Conservation (phyloP, 2,888 invertebrate species). For the Syrista parreyssii region DNA sequence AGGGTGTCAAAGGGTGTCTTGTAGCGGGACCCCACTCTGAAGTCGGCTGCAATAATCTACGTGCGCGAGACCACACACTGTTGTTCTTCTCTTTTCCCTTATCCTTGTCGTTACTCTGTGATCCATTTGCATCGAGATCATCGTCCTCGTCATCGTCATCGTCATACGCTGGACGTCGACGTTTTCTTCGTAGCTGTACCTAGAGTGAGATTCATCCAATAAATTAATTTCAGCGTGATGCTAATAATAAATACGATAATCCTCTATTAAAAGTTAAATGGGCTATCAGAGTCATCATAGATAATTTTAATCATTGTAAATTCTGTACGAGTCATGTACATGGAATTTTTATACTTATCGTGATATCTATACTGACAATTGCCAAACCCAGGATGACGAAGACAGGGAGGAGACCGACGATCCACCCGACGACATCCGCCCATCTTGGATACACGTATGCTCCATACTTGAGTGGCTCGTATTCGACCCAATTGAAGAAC, state of each 20-base stretch:
- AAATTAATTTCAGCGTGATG: background rate
- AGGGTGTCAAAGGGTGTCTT: constrained; percentile 58
- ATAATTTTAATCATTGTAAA: too few species aligned
- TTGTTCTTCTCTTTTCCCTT: constrained; percentile 15
- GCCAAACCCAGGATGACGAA: constrained; percentile 70
- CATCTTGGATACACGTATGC: constrained; percentile 82
- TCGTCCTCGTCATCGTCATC: constrained; percentile 53
- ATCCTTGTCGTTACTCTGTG: constrained; percentile 26
- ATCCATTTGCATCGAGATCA: constrained; percentile 27
- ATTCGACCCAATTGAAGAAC: constrained; percentile 84
- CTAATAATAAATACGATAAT: background rate
- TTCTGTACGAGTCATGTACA: background rate
- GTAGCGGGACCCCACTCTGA: constrained; percentile 78
- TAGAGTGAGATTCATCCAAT: constrained; percentile 20
- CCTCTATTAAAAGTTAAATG: background rate
- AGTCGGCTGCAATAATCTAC: constrained; percentile 75
- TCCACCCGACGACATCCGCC: constrained; percentile 84
- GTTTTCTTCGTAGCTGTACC: constrained; percentile 47
- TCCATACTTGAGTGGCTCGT: constrained; percentile 79
- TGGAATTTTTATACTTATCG: background rate
- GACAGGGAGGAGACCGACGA: constrained; percentile 79
- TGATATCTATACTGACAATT: constrained; percentile 44
- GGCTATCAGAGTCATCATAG: background rate
- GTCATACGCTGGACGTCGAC: constrained; percentile 43
- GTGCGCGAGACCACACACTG: constrained; percentile 62